Evolutionary conservation across 1,140 invertebrate species (phyloP), one percentile per base, ranked within the genome.

Genomic region (Pseudomyrmex dendroicus): DNA sequence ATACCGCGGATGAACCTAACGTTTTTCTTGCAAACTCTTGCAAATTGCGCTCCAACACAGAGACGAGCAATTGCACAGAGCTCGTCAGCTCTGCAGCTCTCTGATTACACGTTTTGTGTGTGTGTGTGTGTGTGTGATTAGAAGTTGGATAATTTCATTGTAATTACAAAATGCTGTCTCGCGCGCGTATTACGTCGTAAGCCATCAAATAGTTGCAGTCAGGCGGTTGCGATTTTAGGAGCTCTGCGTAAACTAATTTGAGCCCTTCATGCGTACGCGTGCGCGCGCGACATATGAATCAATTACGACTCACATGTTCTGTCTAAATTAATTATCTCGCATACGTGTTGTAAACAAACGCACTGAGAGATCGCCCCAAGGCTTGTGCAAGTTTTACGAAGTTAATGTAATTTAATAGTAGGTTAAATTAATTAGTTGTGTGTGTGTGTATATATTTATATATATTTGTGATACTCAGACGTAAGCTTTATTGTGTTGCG

Each of bases 111-210:
- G 17, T n/a, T 35, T 35, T 25, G 25, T 25, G 35, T 35, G 5
- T 35, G 35, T 35, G 5, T 35, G 35, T 35, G 35, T 35, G 35
- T 7, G 35, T 35, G 20, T n/a, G 76, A 80, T 80, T 80, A 80
- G 76, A 59, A 80, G 54, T 50, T 70, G 54, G 20, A 72, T 59
- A 72, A 80, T 80, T 80, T 72, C 44, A 12, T 20, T 54, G 46
- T 61, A 80, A 80, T 80, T 80, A 80, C 20, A 72, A 59, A 80
- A 80, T 59, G 44, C 76, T 70, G 52, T 50, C 52, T 70, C 76
- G 54, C 20, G 20, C 76, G 54, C 20, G 20, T 20, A 78, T 78
- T 35, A 10, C 22, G 5, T 67, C 76, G 66, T 12, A 35, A 50
- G 46, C n/a, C 54, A 25, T 70, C 56, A 57, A 13, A 80, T 17